These are phyloP conservation scores for Nothocercus nigrocapillus DNA, from an alignment of 2,113 vertebrate species.

Conservation along the genomic window DNA sequence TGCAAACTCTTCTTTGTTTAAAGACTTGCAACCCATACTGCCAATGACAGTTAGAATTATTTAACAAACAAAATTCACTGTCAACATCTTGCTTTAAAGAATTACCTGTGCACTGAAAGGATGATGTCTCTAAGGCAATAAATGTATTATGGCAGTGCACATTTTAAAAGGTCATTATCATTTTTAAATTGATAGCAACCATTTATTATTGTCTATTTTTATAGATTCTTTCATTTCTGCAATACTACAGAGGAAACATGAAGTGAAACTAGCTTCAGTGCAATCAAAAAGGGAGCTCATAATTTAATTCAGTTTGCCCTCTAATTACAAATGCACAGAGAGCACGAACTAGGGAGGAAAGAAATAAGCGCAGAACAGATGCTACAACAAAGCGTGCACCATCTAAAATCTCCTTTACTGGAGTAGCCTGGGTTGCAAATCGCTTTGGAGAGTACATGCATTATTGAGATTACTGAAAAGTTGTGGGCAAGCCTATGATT, in stretches of 20 bases:
- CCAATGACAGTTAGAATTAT: not conserved
- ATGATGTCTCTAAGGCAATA: not conserved
- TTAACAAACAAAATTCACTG: not conserved
- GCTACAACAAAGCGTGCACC: not conserved
- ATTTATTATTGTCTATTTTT: not conserved
- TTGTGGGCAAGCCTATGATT: not conserved
- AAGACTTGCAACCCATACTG: not conserved
- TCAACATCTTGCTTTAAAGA: not conserved
- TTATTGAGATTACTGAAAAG: not conserved
- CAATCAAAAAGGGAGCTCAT: not conserved
- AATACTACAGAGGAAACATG: not conserved
- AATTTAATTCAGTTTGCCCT: slow-evolving; percentile 5
- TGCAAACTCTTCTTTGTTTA: not conserved
- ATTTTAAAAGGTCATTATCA: not conserved
- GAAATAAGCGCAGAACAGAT: not conserved
- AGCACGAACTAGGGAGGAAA: not conserved
- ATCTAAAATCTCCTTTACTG: not conserved
- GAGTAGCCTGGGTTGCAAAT: not conserved
- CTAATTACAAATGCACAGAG: not conserved
- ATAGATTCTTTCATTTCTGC: not conserved
- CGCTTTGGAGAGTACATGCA: not conserved
- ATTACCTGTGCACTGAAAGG: not conserved
- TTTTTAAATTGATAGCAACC: not conserved
- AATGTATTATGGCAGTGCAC: not conserved
- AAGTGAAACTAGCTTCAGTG: not conserved